Evolutionary conservation across 2,113 vertebrate species (phyloP), one percentile per base, ranked within the genome.

Genomic region (Mastomys coucha): DNA sequence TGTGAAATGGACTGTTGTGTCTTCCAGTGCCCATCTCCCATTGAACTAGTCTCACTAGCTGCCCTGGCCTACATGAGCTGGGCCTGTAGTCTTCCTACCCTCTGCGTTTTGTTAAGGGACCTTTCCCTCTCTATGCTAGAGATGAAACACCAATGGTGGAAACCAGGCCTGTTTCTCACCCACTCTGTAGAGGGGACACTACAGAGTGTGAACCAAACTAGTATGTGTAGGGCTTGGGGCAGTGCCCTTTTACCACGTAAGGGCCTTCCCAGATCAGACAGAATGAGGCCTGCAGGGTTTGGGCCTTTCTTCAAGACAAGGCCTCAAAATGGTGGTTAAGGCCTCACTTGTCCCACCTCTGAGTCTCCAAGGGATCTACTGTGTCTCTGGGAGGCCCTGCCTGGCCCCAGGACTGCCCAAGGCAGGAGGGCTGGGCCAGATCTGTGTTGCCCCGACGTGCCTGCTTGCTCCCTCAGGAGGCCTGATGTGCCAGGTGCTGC

Each of bases 401-500:
- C 90, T 56, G 10, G 63, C 13, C 84, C 0, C 0, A 58, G 77
- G 87, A 67, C 92, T 11, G 0, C 28, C 3, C n/a, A 12, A 67
- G 94, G 90, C 53, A 26, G 95, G 91, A 33, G 5, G 93, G 94
- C 63, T 36, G 22, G 76, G 80, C 95, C 12, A 0, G 91, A 33
- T 80, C 70, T 0, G 26, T 36, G 3, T 91, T 45, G 85, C 91
- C 97, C 75, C 7, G 1, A 76, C 94, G 20, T 92, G 97, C 95
- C 95, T 77, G 49, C 82, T 53, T 8, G 12, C 88, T 75, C 84
- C 65, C 60, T 39, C 22, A 10, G 14, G 16, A 4, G 67, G 6
- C 92, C 67, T 84, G 14, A 5, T 51, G 65, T 2, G 1, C 89
- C 96, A 91, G 95, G 91, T 89, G 89, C 82, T 0, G 70, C 36